phyloP scores from a whole-genome alignment of 2,113 vertebrate genomes.

The Percina caprodes region DNA sequence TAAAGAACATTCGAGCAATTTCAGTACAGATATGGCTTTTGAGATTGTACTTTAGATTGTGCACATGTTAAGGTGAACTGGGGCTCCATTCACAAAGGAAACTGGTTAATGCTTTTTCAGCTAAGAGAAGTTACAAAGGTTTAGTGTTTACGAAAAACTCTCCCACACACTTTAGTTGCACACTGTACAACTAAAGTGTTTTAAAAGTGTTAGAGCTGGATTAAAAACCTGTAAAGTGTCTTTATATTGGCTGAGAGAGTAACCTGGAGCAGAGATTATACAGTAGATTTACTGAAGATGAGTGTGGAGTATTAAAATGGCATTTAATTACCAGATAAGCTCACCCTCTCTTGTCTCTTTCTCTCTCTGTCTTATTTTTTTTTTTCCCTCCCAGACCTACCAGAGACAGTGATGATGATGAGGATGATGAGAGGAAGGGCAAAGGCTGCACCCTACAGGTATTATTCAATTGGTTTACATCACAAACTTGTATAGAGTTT shows the following conservation, averaged over 20 bases:
- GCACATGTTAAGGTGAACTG: neutral
- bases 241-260: slow-evolving; percentile 23
- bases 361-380: slow-evolving; percentile 23
- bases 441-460: slow-evolving; percentile 92
- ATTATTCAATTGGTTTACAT: slow-evolving; percentile 35
- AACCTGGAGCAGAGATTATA: slow-evolving; percentile 44
- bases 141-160: neutral
- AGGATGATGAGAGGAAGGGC: slow-evolving; percentile 94
- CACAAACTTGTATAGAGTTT: neutral
- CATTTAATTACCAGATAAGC: slow-evolving; percentile 56
- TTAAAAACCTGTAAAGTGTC: slow-evolving; percentile 21
- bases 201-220: slow-evolving; percentile 12
- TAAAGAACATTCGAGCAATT: too few relatives aligned
- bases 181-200: neutral
- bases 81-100: neutral
- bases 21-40: neutral
- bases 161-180: too few relatives aligned
- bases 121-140: neutral
- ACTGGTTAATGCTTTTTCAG: neutral
- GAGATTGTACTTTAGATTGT: neutral
- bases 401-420: slow-evolving; percentile 96
- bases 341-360: slow-evolving; percentile 19
- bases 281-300: slow-evolving; percentile 15
- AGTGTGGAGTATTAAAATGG: slow-evolving; percentile 19
- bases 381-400: slow-evolving; percentile 86